A percentile compares a stretch with the other conserved stretches of the same genome.
phyloP scores from a whole-genome alignment of 2,888 invertebrate species.

The Notodonta ziczac region DNA sequence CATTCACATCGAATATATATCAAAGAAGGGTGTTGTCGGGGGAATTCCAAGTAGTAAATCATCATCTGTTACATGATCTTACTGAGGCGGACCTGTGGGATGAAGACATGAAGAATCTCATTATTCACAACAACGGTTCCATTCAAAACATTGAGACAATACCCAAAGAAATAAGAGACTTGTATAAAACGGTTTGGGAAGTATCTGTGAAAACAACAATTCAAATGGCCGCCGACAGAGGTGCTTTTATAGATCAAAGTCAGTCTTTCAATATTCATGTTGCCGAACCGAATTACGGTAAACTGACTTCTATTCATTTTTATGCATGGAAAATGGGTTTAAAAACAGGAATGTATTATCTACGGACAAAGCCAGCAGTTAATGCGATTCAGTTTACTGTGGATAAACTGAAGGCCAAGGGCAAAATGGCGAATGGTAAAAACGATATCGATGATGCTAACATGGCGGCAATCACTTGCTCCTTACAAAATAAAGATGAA shows the following conservation, averaged over 20 bases:
- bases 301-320: conserved; percentile 99
- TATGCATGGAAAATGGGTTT: conserved; percentile 98
- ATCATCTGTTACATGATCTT: conserved; percentile 96
- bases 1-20: conserved; percentile 99
- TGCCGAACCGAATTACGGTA: conserved; percentile 96
- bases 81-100: conserved; percentile 97
- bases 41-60: conserved; percentile 98
- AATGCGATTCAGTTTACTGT: conserved; percentile 99
- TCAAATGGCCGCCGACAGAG: conserved; percentile 98
- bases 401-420: conserved; percentile 87
- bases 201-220: conserved; percentile 96
- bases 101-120: conserved; percentile 97
- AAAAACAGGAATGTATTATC: conserved; percentile 99
- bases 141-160: conserved; percentile 94
- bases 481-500: conserved; percentile 93
- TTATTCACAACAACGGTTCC: conserved; percentile 96
- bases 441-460: conserved; percentile 72
- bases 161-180: conserved; percentile 92
- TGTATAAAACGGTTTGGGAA: conserved; percentile 99
- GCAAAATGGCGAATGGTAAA: conserved; percentile 52
- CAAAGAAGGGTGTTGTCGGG: conserved; percentile 96
- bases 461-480: conserved; percentile 93
- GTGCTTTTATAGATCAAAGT: conserved; percentile 99
- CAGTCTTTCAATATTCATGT: conserved; percentile 99
- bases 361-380: conserved; percentile 97